Conservation (phyloP, 2,888 invertebrate genomes). For the Leptopilina myrica region DNA sequence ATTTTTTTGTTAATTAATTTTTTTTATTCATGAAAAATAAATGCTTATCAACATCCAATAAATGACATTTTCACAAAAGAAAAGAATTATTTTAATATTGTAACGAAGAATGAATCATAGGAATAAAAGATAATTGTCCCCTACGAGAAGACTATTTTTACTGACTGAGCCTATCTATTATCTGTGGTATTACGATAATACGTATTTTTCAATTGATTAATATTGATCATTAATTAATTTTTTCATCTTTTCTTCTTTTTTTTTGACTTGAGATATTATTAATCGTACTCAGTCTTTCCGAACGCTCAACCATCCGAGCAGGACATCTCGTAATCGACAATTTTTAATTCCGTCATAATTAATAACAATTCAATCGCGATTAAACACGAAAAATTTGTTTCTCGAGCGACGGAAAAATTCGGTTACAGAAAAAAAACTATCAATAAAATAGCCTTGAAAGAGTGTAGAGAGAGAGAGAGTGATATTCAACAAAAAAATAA, state of each 20-base stretch:
- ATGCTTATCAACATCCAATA: conserved; percentile 1
- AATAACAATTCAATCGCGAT: neutral
- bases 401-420: neutral
- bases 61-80: neutral
- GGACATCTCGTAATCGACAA: conserved; percentile 27
- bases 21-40: conserved; percentile 34
- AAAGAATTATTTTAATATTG: conserved; percentile 16
- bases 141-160: neutral
- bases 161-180: conserved; percentile 27
- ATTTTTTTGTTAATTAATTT: conserved; percentile 1
- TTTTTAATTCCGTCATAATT: conserved; percentile 19
- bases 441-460: conserved; percentile 21
- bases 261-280: conserved; percentile 38
- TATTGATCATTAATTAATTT: too few species aligned
- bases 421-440: neutral
- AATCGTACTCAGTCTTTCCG: conserved; percentile 59
- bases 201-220: conserved; percentile 1
- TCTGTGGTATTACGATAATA: conserved; percentile 28
- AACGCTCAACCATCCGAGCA: conserved; percentile 49
- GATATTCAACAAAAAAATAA: conserved; percentile 9
- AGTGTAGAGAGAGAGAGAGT: neutral
- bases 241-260: neutral
- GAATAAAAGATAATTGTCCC: conserved; percentile 15
- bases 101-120: conserved; percentile 7
- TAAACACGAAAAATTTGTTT: too few species aligned